These are phyloP conservation scores for Poecilia picta DNA, from an alignment of 2,797 vertebrate genomes.

Conservation along the genomic window DNA sequence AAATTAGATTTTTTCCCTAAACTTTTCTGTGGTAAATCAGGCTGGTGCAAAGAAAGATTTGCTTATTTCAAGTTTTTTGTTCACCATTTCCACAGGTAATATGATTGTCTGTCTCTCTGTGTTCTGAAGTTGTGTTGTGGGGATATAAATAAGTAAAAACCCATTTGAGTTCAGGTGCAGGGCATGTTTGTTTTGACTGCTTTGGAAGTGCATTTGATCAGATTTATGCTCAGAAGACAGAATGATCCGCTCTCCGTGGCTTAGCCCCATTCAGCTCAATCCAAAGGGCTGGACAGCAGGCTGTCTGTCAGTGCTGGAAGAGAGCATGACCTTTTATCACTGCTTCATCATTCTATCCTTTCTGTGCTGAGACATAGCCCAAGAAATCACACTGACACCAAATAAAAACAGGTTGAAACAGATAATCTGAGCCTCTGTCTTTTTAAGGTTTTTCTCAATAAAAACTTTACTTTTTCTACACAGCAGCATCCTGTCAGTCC, in stretches of 20 bases:
- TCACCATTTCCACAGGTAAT: background rate
- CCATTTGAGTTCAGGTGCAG: slow-evolving; percentile 54
- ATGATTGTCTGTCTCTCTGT: background rate
- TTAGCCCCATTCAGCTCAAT: slow-evolving; percentile 43
- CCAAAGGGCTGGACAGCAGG: slow-evolving; percentile 41
- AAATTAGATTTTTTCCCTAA: background rate
- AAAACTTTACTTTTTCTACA: background rate
- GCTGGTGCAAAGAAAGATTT: background rate
- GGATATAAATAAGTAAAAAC: slow-evolving; percentile 41
- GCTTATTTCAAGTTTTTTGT: background rate
- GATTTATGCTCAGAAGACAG: slow-evolving; percentile 21
- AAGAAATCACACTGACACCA: slow-evolving; percentile 10
- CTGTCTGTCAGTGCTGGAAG: slow-evolving; percentile 39
- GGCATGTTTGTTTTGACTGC: slow-evolving; percentile 51
- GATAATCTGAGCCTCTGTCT: background rate
- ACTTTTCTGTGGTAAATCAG: background rate
- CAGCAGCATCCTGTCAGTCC: background rate
- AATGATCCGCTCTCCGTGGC: slow-evolving; percentile 45
- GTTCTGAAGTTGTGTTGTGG: slow-evolving; percentile 14
- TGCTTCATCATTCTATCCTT: slow-evolving; percentile 14
- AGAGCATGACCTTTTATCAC: slow-evolving; percentile 41
- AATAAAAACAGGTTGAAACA: background rate
- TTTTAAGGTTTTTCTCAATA: background rate
- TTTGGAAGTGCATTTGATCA: slow-evolving; percentile 43
- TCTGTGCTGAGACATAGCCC: background rate